A percentile compares a stretch with the other conserved stretches of the same genome.
phyloP scores from a whole-genome alignment of 2,888 invertebrate genomes.

The Strigamia crassipes region DNA sequence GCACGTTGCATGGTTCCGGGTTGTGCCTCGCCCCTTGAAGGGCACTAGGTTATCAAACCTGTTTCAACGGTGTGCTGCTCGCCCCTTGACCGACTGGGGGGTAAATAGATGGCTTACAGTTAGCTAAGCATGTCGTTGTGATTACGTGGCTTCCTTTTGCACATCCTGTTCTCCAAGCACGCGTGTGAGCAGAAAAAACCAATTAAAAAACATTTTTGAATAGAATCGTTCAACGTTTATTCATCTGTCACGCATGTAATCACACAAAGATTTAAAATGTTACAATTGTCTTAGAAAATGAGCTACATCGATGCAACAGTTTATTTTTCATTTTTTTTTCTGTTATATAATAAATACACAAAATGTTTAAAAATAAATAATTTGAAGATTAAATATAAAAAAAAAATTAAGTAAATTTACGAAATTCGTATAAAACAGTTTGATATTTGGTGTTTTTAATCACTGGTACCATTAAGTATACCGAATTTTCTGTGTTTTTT shows the following conservation, averaged over 20 bases:
- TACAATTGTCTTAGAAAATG: background rate
- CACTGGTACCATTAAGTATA: background rate
- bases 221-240: constrained; percentile 16
- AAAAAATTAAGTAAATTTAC: background rate
- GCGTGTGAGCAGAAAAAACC: background rate
- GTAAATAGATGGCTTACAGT: constrained; percentile 8
- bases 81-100: constrained; percentile 35
- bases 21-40: constrained; percentile 37
- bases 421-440: background rate
- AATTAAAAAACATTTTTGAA: background rate
- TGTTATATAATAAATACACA: background rate
- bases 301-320: background rate
- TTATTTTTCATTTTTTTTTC: background rate
- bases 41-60: constrained; percentile 35
- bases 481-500: background rate
- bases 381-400: background rate
- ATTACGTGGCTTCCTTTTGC: background rate
- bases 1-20: constrained; percentile 3
- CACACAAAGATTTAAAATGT: background rate
- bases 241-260: constrained; percentile 3
- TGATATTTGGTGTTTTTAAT: constrained; percentile 13
- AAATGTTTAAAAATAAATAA: background rate
- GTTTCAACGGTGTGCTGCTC: constrained; percentile 36
- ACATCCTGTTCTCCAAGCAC: constrained; percentile 16
- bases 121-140: constrained; percentile 13